A percentile compares a stretch with the other conserved stretches of the same genome.
Conservation (phyloP, 1,140 invertebrate genomes). For the Lycorma delicatula region DNA sequence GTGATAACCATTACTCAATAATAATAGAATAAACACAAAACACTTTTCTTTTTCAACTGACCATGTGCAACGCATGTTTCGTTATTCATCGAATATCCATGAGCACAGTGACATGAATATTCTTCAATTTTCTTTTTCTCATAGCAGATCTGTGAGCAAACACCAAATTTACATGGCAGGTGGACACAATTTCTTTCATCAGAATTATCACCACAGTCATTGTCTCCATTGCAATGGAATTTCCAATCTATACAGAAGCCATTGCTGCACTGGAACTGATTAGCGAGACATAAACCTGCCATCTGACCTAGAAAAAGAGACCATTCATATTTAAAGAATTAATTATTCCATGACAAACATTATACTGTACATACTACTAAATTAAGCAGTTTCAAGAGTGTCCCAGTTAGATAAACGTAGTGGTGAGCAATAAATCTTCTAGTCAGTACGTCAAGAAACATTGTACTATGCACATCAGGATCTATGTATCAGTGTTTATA, state of each 20-base stretch:
- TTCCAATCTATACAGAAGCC: constrained; percentile 56
- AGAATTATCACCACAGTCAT: constrained; percentile 62
- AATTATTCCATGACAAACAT: neutral
- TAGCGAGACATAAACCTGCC: constrained; percentile 30
- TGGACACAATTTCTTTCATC: constrained; percentile 47
- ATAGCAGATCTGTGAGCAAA: constrained; percentile 66
- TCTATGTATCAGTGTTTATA: too few relatives aligned
- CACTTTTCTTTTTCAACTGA: constrained; percentile 11
- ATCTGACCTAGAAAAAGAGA: neutral
- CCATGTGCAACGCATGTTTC: constrained; percentile 44
- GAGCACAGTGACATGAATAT: constrained; percentile 54
- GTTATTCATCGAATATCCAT: constrained; percentile 44
- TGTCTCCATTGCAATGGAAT: constrained; percentile 56
- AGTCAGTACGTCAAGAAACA: too few relatives aligned
- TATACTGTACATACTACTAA: neutral
- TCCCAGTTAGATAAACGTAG: too few relatives aligned
- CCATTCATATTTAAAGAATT: neutral
- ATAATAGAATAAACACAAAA: neutral
- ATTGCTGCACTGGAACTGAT: constrained; percentile 54
- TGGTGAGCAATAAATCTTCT: too few relatives aligned
- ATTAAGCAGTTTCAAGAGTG: neutral
- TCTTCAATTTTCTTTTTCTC: constrained; percentile 49
- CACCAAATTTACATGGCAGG: constrained; percentile 50
- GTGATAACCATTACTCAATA: neutral
- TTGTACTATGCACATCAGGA: too few relatives aligned